Evolutionary conservation across 2,797 vertebrate species (phyloP).

Genomic region (Leptodactylus fallax): DNA sequence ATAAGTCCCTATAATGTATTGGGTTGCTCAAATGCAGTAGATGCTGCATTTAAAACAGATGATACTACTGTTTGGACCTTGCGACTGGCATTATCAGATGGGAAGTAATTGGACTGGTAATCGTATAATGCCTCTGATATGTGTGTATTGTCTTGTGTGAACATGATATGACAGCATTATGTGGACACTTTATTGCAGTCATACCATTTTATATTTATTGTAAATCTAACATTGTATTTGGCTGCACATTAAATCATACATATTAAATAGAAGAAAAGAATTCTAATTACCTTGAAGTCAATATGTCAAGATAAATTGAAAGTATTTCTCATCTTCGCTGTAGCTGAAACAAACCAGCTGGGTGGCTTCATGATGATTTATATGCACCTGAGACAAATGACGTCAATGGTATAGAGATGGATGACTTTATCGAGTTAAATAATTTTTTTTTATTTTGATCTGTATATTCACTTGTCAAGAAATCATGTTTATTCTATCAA

Average conservation of each 20-base stretch:
- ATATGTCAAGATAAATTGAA: conserved; percentile 50
- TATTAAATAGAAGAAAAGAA: conserved; percentile 8
- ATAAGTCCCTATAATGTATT: no score
- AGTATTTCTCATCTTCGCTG: conserved; percentile 39
- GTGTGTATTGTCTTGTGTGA: no score
- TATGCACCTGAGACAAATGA: conserved; percentile 55
- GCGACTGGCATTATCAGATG: no score
- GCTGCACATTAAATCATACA: background rate
- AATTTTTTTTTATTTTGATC: conserved; percentile 39
- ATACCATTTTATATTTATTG: background rate
- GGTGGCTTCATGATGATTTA: conserved; percentile 59
- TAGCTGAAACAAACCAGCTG: conserved; percentile 57
- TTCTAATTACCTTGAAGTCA: conserved; percentile 48
- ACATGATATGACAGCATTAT: no score
- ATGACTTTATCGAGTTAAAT: conserved; percentile 46
- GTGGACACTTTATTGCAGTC: background rate
- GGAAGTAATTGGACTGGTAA: no score
- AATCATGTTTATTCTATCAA: conserved; percentile 32
- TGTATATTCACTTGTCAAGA: conserved; percentile 29
- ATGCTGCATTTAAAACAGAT: no score
- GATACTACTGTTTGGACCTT: no score
- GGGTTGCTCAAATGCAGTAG: no score
- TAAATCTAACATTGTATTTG: background rate
- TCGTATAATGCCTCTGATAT: no score
- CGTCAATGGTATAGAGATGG: conserved; percentile 55